Evolutionary conservation across 1,140 invertebrate genomes (phyloP).

Genomic region (Anagrus nilaparvatae): DNA sequence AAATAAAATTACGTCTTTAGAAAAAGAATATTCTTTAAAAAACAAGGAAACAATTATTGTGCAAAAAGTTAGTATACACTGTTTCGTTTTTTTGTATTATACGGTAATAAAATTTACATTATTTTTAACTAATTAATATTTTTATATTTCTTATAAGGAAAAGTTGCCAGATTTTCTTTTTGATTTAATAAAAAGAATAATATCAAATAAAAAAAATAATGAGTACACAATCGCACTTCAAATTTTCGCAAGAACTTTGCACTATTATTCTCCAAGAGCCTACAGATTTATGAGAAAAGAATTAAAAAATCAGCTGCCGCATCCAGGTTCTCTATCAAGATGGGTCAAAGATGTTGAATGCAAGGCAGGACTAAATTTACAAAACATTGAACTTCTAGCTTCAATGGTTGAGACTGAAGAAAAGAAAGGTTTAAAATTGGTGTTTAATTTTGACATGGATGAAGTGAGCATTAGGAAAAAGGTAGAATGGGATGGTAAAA

Average conservation of each 20-base stretch:
- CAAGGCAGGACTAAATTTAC: too few relatives aligned
- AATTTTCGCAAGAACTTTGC: constrained; percentile 24
- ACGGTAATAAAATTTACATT: too few relatives aligned
- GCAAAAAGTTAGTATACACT: too few relatives aligned
- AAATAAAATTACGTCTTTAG: too few relatives aligned
- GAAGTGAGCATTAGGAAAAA: constrained; percentile 27
- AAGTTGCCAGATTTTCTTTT: too few relatives aligned
- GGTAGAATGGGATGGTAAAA: constrained; percentile 21
- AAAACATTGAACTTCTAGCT: too few relatives aligned
- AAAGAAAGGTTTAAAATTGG: constrained; percentile 8
- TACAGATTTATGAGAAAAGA: constrained; percentile 15
- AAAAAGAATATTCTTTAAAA: too few relatives aligned
- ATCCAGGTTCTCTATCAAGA: constrained; percentile 22
- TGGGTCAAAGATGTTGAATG: constrained; percentile 26
- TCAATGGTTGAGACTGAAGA: constrained; percentile 19
- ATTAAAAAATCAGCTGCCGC: constrained; percentile 22
- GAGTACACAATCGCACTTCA: constrained; percentile 15
- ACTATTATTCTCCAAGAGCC: constrained; percentile 24
- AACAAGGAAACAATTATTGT: too few relatives aligned
- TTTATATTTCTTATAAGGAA: too few relatives aligned
- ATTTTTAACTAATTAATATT: too few relatives aligned
- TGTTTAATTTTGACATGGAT: constrained; percentile 24
- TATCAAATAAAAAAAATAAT: background rate
- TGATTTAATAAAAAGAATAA: too few relatives aligned
- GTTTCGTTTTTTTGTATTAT: too few relatives aligned